Percentiles rank a stretch among this genome's conserved stretches.
These are phyloP conservation scores for Drosophila sp. DNA, from an alignment of 1,140 invertebrate genomes.

Conservation along the genomic window DNA sequence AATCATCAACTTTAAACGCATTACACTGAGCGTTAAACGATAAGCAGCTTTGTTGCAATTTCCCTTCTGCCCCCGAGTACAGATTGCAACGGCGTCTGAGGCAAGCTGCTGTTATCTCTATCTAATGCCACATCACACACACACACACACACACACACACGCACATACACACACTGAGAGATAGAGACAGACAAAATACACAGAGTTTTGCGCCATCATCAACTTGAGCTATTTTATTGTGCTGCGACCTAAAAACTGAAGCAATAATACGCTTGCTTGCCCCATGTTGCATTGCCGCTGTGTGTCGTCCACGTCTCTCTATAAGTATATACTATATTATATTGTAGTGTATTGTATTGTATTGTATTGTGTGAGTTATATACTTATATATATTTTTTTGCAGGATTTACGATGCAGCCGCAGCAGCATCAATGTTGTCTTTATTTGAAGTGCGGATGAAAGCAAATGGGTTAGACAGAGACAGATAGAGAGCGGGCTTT, in stretches of 20 bases:
- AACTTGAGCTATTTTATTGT: slow-evolving; percentile 76
- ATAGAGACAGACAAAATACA: slow-evolving; percentile 18
- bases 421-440: slow-evolving; percentile 61
- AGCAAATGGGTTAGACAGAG: slow-evolving; percentile 39
- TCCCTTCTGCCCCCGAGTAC: background rate
- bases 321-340: slow-evolving; percentile 33
- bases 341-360: slow-evolving; percentile 29
- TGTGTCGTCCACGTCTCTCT: slow-evolving; percentile 22
- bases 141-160: slow-evolving; percentile 16
- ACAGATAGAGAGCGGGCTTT: slow-evolving; percentile 4
- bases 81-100: slow-evolving; percentile 1
- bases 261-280: slow-evolving; percentile 80
- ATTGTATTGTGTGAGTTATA: slow-evolving; percentile 48
- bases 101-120: slow-evolving; percentile 56
- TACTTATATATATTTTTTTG: slow-evolving; percentile 55
- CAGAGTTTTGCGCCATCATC: slow-evolving; percentile 60
- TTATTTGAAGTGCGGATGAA: slow-evolving; percentile 64
- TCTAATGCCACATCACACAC: slow-evolving; percentile 42
- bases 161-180: slow-evolving; percentile 9
- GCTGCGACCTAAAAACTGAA: slow-evolving; percentile 67
- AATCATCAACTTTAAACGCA: slow-evolving; percentile 83
- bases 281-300: slow-evolving; percentile 49
- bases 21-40: slow-evolving; percentile 80
- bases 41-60: slow-evolving; percentile 80
- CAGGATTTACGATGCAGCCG: slow-evolving; percentile 73